These are phyloP conservation scores for Sapayoa aenigma DNA, from an alignment of 2,113 vertebrate species.

Conservation along the genomic window DNA sequence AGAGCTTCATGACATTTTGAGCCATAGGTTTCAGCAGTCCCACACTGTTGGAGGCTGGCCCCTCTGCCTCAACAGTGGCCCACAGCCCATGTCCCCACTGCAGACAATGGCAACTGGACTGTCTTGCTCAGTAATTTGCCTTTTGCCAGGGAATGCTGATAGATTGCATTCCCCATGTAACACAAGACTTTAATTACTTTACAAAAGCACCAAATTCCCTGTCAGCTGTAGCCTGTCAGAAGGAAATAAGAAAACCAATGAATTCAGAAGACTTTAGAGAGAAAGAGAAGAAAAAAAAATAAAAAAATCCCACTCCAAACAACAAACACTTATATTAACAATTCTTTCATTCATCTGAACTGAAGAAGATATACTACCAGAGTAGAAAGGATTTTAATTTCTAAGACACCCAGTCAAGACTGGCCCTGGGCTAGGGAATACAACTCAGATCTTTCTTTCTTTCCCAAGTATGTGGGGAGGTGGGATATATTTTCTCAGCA, in stretches of 20 bases:
- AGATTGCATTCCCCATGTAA: not conserved
- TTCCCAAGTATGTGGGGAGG: not conserved
- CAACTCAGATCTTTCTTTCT: not conserved
- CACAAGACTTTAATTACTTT: constrained; percentile 40
- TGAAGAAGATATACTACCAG: not conserved
- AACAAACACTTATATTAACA: not conserved
- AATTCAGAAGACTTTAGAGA: not conserved
- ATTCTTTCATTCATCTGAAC: not conserved
- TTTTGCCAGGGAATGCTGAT: not conserved
- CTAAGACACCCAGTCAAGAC: not conserved
- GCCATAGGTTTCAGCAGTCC: not conserved
- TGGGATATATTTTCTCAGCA: not conserved
- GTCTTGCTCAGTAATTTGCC: not conserved
- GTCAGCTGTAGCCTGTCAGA: constrained; percentile 3
- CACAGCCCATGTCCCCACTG: not conserved
- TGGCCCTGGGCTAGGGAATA: not conserved
- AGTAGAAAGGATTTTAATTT: not conserved
- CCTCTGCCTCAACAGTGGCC: not conserved
- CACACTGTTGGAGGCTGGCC: not conserved
- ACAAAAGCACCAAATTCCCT: constrained; percentile 11
- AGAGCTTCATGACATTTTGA: not conserved
- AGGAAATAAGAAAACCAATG: constrained; percentile 53
- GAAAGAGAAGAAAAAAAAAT: not conserved
- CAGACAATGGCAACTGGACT: not conserved
- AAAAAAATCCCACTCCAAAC: not conserved